These are phyloP conservation scores for Haemorhous mexicanus DNA, from an alignment of 2,113 vertebrate species.

Conservation along the genomic window DNA sequence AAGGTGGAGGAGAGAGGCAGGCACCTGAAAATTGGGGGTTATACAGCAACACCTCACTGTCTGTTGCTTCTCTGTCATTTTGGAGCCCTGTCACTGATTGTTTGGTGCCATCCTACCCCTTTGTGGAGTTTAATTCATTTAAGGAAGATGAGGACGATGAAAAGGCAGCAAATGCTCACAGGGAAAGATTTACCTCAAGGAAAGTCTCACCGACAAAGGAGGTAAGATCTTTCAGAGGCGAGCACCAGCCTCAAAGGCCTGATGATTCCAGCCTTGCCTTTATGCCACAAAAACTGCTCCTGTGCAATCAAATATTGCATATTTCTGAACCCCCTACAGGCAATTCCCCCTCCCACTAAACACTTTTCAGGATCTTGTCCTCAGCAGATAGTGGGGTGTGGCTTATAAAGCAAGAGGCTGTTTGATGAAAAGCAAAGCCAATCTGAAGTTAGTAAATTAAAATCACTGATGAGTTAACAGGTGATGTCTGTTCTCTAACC, in stretches of 20 bases:
- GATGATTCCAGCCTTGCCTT: neutral
- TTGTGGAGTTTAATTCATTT: neutral
- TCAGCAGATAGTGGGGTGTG: neutral
- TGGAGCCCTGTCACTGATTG: neutral
- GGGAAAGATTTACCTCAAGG: neutral
- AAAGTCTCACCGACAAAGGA: neutral
- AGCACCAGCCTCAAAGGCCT: neutral
- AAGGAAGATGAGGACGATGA: neutral
- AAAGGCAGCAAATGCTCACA: neutral
- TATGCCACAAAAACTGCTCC: neutral
- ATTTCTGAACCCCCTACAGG: neutral
- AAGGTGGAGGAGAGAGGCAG: neutral
- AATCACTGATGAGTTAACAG: neutral
- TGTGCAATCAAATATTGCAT: neutral
- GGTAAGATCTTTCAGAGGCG: neutral
- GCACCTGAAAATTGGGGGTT: neutral
- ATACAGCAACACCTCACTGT: neutral
- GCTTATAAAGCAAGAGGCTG: neutral
- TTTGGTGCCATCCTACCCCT: neutral
- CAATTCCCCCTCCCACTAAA: neutral
- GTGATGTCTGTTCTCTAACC: neutral
- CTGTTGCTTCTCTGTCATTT: neutral
- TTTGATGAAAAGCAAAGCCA: neutral
- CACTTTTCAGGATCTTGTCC: neutral
- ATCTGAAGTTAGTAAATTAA: neutral